Base-by-base conservation (phyloP, 2,113 vertebrate genomes). In the Thalassoma bifasciatum region DNA sequence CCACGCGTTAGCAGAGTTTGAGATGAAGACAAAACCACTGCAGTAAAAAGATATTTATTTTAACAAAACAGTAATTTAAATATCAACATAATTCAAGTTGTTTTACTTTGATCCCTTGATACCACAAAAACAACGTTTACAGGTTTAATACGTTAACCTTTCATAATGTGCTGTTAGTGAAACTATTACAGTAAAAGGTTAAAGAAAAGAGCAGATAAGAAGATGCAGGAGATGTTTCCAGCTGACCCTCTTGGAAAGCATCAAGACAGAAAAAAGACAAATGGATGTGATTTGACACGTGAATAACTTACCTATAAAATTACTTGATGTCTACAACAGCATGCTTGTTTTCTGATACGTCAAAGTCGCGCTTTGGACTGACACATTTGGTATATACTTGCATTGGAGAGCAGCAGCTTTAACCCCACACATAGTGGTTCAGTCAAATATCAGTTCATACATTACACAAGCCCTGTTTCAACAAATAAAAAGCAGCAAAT, bases 321-420 rank as follows among this genome's bases (percentile, higher is more conserved):
- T 70, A 62, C 8, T 4, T 24, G 7, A 49, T 44, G 1, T 6
- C 17, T 58, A 51, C 46, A 47, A 66, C 44, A 47, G 12, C 0
- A 58, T 8, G n/a, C 52, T 56, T 19, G 11, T 78, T 40, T 26
- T 82, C 34, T 17, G 22, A 19, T 24, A 57, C 0, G 40, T 37
- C 65, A 77, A 12, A 75, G 11, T 72, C 22, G 44, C 69, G n/a
- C 71, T 76, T 84, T 81, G 67, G 66, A 80, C 47, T 46, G 30
- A 42, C n/a, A 12, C 12, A 49, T 36, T 44, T 44, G 42, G 42
- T 16, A 44, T 75, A 46, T 22, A 58, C 44, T 58, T 9, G 7
- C 38, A 22, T 42, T 60, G 42, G 59, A 42, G 12, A 57, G 65
- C 64, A 63, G 61, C 30, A 56, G 23, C 73, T 60, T 23, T 56